Conservation (phyloP, 2,888 invertebrate species). For the Mythimna loreyi region DNA sequence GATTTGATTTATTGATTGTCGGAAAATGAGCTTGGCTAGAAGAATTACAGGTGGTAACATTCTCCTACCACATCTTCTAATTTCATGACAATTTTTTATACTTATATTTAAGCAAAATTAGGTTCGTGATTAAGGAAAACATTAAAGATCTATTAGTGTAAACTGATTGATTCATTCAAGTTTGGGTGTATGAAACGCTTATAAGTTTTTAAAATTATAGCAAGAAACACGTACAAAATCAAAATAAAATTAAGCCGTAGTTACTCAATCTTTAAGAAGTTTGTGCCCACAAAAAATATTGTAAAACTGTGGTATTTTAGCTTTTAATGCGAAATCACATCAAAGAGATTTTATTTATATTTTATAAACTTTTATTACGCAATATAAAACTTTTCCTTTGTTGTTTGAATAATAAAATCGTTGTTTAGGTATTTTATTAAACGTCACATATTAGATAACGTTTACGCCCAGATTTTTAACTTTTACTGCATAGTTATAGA, state of each 20-base stretch:
- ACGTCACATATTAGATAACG: slow-evolving; percentile 34
- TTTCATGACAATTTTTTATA: neutral
- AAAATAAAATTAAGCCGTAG: slow-evolving; percentile 52
- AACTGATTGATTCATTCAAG: neutral
- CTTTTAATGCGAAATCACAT: slow-evolving; percentile 58
- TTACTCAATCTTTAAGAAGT: slow-evolving; percentile 53
- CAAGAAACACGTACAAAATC: slow-evolving; percentile 18
- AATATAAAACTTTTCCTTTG: slow-evolving; percentile 59
- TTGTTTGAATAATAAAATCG: slow-evolving; percentile 59
- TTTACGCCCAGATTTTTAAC: slow-evolving; percentile 13
- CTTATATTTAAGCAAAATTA: neutral
- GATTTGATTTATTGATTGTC: neutral
- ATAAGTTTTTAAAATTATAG: slow-evolving; percentile 27
- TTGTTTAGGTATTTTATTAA: slow-evolving; percentile 47
- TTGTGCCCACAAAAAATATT: slow-evolving; percentile 58
- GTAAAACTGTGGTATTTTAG: slow-evolving; percentile 52
- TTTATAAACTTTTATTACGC: slow-evolving; percentile 59
- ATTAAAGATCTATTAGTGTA: neutral
- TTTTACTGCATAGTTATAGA: slow-evolving; percentile 6
- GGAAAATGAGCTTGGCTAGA: neutral
- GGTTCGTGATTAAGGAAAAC: neutral
- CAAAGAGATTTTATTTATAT: slow-evolving; percentile 62
- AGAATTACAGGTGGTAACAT: neutral
- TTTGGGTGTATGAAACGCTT: neutral
- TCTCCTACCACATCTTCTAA: no score